Percentiles rank a stretch among this genome's conserved stretches.
Conservation (phyloP, 2,113 vertebrate genomes). For the Mormoops blainvillei region DNA sequence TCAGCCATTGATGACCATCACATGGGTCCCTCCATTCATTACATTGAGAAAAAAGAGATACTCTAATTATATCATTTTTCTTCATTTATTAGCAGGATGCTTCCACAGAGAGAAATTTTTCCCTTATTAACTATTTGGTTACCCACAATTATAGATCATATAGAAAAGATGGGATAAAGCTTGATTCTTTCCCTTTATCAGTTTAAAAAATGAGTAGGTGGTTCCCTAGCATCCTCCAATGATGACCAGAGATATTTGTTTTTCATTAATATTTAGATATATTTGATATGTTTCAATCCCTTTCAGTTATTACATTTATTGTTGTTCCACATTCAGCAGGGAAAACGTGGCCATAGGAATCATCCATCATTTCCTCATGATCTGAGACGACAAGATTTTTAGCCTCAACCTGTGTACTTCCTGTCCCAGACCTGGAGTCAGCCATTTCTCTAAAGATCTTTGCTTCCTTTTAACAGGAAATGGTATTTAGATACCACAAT, state of each 20-base stretch:
- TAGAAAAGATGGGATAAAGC: neutral
- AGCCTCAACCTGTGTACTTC: neutral
- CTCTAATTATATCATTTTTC: neutral
- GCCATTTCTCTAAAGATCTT: neutral
- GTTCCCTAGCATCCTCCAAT: neutral
- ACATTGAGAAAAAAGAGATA: neutral
- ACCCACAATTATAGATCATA: neutral
- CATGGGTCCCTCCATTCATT: neutral
- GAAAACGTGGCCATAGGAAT: neutral
- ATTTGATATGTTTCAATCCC: neutral
- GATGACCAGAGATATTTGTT: neutral
- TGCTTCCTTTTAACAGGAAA: neutral
- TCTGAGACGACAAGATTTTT: neutral
- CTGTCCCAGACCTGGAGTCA: neutral
- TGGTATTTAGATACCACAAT: neutral
- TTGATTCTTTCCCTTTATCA: neutral
- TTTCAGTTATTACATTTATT: neutral
- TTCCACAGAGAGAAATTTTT: neutral
- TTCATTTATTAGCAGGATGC: neutral
- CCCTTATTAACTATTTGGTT: neutral
- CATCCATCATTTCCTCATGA: neutral
- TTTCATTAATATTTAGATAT: neutral
- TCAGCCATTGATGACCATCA: neutral
- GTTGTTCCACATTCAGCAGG: neutral
- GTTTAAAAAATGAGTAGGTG: neutral